phyloP scores from a whole-genome alignment of 2,113 vertebrate species.

The Drymodes brunneopygia region DNA sequence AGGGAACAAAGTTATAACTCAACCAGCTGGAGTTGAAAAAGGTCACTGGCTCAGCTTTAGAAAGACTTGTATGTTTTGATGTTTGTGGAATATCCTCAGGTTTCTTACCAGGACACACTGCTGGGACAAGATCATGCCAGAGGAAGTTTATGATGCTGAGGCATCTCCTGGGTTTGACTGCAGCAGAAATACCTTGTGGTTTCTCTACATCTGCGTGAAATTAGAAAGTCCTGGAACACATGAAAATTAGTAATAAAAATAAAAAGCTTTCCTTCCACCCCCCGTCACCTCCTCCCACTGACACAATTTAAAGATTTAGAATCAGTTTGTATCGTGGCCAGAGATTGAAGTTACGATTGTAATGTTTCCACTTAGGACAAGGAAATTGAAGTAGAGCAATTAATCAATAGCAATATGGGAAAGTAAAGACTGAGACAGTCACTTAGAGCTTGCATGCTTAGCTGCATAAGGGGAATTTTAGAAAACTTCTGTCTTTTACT shows the following conservation, averaged over 20 bases:
- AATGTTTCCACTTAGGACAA: conserved; percentile 39
- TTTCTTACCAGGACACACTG: background rate
- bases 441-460: conserved; percentile 8
- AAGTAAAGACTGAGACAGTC: conserved; percentile 10
- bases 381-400: conserved; percentile 46
- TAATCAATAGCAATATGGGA: conserved; percentile 46
- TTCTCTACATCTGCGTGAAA: conserved; percentile 32
- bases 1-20: background rate
- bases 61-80: background rate
- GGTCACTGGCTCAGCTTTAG: background rate
- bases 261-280: conserved; percentile 40
- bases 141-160: conserved; percentile 2
- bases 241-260: conserved; percentile 52
- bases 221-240: conserved; percentile 31
- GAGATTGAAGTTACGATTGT: conserved; percentile 4
- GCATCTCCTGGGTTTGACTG: background rate
- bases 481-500: conserved; percentile 35
- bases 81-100: conserved; percentile 3
- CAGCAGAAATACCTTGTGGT: conserved; percentile 41
- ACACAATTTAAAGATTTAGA: conserved; percentile 16
- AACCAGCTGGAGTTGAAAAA: background rate
- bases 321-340: background rate
- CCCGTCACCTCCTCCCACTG: conserved; percentile 30
- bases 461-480: background rate
- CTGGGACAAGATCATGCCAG: background rate